Conservation (phyloP, 2,113 vertebrate species). For the Craseonycteris thonglongyai region DNA sequence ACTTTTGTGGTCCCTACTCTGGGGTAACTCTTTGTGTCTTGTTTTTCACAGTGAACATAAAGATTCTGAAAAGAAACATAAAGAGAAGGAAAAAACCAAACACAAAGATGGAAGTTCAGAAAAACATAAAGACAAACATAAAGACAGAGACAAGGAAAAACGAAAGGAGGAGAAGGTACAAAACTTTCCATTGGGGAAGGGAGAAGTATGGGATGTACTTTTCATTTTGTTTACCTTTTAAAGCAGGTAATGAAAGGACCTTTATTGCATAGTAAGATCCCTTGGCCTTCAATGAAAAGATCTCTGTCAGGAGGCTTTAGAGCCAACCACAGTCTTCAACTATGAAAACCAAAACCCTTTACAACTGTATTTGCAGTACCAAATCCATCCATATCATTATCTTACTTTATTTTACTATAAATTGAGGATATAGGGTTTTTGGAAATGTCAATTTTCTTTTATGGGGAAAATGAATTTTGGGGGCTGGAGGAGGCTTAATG, state of each 20-base stretch:
- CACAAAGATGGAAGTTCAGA: slow-evolving; percentile 91
- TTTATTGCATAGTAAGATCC: background rate
- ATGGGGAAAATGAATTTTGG: background rate
- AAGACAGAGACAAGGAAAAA: slow-evolving; percentile 92
- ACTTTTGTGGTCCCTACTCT: slow-evolving; percentile 44
- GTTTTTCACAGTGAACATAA: slow-evolving; percentile 88
- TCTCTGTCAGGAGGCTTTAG: background rate
- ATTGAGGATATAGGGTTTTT: background rate
- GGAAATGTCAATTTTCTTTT: background rate
- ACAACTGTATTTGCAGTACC: background rate
- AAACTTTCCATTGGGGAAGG: background rate
- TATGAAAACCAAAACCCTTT: background rate
- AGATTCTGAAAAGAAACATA: slow-evolving; percentile 97
- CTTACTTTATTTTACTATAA: background rate
- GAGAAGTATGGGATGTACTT: background rate
- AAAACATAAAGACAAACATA: slow-evolving; percentile 90
- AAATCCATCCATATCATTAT: background rate
- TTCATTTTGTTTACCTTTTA: background rate
- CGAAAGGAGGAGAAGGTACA: slow-evolving; percentile 93
- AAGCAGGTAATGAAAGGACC: background rate
- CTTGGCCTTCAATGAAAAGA: background rate
- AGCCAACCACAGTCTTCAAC: background rate
- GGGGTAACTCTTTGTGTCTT: slow-evolving; percentile 64
- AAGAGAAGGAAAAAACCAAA: slow-evolving; percentile 91
- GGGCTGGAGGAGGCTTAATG: background rate